Percentiles rank a stretch among this genome's conserved stretches.
Conservation (phyloP, 2,797 vertebrate species). For the Brachyrhaphis roseni region DNA sequence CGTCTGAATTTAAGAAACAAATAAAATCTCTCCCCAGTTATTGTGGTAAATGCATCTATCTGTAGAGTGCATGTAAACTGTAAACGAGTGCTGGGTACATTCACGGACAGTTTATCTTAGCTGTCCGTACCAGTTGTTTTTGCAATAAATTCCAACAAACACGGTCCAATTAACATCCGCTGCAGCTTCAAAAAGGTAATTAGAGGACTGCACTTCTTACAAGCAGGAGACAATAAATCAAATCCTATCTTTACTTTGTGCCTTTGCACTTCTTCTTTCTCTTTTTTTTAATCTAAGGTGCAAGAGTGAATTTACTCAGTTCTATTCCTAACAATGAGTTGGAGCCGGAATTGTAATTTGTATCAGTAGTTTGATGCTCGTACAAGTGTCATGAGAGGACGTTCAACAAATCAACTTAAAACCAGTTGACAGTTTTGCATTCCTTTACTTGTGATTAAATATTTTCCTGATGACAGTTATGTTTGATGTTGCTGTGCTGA, state of each 20-base stretch:
- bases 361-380: background rate
- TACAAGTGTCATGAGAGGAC: background rate
- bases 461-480: background rate
- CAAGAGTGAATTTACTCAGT: background rate
- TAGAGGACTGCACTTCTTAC: background rate
- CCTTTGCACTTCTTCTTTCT: background rate
- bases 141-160: background rate
- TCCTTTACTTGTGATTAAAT: background rate
- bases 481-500: background rate
- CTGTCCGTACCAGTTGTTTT: background rate
- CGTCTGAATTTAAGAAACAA: background rate
- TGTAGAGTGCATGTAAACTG: background rate
- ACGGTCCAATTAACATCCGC: conserved; percentile 21
- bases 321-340: background rate
- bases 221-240: conserved; percentile 3
- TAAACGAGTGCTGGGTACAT: background rate
- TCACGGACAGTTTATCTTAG: background rate
- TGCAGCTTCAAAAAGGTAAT: background rate
- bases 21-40: background rate
- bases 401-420: background rate
- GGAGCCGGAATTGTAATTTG: background rate
- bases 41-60: background rate
- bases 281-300: background rate
- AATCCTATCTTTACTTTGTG: background rate
- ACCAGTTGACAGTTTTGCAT: background rate